These are phyloP conservation scores for Kuschelorhynchus macadamiae DNA, from an alignment of 2,888 invertebrate species.

Conservation along the genomic window DNA sequence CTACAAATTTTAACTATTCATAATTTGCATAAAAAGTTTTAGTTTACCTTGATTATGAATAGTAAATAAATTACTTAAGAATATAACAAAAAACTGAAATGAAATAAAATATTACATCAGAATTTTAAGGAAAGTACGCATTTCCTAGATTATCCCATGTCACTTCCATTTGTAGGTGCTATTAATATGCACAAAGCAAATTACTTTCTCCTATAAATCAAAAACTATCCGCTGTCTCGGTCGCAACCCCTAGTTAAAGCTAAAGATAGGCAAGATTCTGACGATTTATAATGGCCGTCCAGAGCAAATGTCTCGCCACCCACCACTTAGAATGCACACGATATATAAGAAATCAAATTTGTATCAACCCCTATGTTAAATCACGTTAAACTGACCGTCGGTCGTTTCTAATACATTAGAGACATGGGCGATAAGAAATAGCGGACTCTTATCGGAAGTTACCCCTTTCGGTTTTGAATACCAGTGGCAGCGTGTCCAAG, in stretches of 20 bases:
- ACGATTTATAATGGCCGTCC: constrained; percentile 45
- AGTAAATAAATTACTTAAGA: too few species aligned
- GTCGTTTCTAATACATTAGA: constrained; percentile 50
- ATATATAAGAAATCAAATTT: constrained; percentile 49
- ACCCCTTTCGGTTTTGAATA: constrained; percentile 37
- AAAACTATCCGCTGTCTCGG: constrained; percentile 13
- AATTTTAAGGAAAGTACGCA: too few species aligned
- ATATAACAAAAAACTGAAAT: too few species aligned
- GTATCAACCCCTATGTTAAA: constrained; percentile 45
- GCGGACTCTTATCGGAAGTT: constrained; percentile 46
- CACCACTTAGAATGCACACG: constrained; percentile 43
- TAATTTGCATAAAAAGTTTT: too few species aligned
- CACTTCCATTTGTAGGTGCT: constrained; percentile 1
- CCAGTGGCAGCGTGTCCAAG: constrained; percentile 22
- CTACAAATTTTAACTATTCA: too few species aligned
- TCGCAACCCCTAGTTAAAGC: constrained; percentile 21
- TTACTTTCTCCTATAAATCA: constrained; percentile 22
- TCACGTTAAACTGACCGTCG: constrained; percentile 46
- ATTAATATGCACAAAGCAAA: constrained; percentile 28
- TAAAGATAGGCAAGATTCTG: constrained; percentile 27
- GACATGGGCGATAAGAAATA: constrained; percentile 46
- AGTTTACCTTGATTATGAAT: too few species aligned
- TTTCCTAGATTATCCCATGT: constrained; percentile 16
- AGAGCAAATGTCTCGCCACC: constrained; percentile 44
- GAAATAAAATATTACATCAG: too few species aligned